Percentiles rank a stretch among this genome's conserved stretches.
phyloP scores from a whole-genome alignment of 2,888 invertebrate species.

The Hypomecis punctinalis region DNA sequence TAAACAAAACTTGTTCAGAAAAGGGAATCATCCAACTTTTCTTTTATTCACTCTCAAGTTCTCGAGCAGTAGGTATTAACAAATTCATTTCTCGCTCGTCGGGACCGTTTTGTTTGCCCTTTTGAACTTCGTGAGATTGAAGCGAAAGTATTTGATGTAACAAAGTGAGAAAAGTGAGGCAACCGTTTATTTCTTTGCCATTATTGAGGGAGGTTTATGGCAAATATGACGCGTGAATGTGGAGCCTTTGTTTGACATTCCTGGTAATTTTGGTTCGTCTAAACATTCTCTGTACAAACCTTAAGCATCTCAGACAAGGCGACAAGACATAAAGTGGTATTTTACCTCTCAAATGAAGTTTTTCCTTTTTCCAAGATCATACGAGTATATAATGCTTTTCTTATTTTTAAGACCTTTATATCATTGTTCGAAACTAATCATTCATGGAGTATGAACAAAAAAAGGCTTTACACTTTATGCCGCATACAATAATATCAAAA shows the following conservation, averaged over 20 bases:
- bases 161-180: conserved; percentile 33
- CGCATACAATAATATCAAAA: no score
- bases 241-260: conserved; percentile 22
- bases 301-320: background rate
- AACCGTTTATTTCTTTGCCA: conserved; percentile 35
- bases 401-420: background rate
- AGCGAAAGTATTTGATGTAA: conserved; percentile 37
- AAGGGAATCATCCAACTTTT: conserved; percentile 36
- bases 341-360: no score
- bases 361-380: no score
- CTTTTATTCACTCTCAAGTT: conserved; percentile 41
- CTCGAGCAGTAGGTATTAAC: conserved; percentile 38
- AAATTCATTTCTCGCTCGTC: conserved; percentile 45
- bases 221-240: conserved; percentile 27
- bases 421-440: no score
- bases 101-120: conserved; percentile 41
- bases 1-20: conserved; percentile 34
- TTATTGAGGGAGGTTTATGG: conserved; percentile 35
- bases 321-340: background rate
- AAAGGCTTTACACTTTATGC: no score
- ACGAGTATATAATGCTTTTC: no score
- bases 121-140: conserved; percentile 44
- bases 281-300: background rate
- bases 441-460: no score
- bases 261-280: background rate